phyloP scores from a whole-genome alignment of 2,888 invertebrate genomes.

The Cyaniris semiargus region DNA sequence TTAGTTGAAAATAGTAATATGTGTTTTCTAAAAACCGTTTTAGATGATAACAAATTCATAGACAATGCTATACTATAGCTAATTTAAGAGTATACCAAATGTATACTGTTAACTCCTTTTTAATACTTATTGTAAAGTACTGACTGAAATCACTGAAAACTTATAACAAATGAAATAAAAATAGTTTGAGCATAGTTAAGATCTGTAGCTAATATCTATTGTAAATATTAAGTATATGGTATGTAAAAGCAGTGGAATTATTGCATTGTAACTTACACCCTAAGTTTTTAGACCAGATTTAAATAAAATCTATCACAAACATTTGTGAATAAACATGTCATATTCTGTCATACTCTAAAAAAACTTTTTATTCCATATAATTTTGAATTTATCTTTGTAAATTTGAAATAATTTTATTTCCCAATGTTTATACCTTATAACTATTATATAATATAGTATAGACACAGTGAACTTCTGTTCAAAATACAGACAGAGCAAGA shows the following conservation, averaged over 20 bases:
- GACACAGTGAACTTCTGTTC: neutral
- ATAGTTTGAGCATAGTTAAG: conserved; percentile 25
- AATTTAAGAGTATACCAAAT: neutral
- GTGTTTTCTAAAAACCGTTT: neutral
- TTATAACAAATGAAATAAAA: conserved; percentile 11
- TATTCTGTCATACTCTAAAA: neutral
- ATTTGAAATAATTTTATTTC: conserved; percentile 19
- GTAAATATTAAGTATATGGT: conserved; percentile 25
- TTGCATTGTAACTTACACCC: conserved; percentile 26
- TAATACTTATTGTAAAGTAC: neutral
- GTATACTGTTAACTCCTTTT: neutral
- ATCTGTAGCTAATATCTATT: conserved; percentile 27
- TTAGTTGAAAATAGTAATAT: neutral
- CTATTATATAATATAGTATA: neutral
- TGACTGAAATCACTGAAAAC: neutral
- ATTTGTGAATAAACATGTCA: neutral
- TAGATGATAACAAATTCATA: neutral
- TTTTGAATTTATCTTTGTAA: conserved; percentile 5
- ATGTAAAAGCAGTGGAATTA: conserved; percentile 32
- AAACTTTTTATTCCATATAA: conserved; percentile 4
- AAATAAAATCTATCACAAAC: conserved; percentile 20
- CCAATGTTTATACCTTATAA: neutral
- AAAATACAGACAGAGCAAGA: neutral
- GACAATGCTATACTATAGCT: neutral
- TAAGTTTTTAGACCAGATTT: conserved; percentile 19